Evolutionary conservation across 2,797 vertebrate genomes (phyloP), one percentile per base, ranked within the genome.

Genomic region (Xerus rutilus): DNA sequence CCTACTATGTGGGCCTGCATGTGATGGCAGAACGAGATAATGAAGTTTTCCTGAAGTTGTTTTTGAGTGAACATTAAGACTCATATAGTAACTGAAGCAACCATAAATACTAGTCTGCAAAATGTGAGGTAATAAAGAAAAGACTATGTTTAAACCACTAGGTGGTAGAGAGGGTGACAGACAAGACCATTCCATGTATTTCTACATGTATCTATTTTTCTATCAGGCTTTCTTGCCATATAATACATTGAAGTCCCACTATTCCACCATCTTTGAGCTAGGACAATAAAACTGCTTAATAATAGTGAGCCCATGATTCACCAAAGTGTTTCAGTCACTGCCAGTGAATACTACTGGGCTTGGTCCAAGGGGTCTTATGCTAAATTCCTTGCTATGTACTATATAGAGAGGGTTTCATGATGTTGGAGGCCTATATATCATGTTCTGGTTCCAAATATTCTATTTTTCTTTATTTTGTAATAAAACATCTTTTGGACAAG

Each of bases 401-500:
- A 3, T 87, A 76, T 25, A 90, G 67, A 94, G 67, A 89, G 62
- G 59, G 67, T 72, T 83, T 45, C 47, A 14, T 78, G 90, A 82
- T 88, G 91, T 97, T 96, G 59, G 92, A 98, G 69, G 62, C 39
- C 96, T 72, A 70, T 96, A 70, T 92, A 95, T 83, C 77, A 54
- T 84, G 49, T 92, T 94, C 91, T 83, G 82, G 94, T 89, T 92
- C 81, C 20, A 94, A 95, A 65, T 21, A 72, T 95, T 95, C 91
- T 94, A 57, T 93, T 96, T 97, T 97, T 94, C 97, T 97, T 84
- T 94, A 72, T 78, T 25, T 3, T 90, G 32, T 95, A 97, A 97
- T 89, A 82, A 52, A 97, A 97, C 0, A 0, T 11, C 32, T 43
- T 94, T 0, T 0, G 96, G 76, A 84, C 28, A 96, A 97, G 77